Conservation (phyloP, 2,797 vertebrate genomes). For the Sebastes wilsoni region DNA sequence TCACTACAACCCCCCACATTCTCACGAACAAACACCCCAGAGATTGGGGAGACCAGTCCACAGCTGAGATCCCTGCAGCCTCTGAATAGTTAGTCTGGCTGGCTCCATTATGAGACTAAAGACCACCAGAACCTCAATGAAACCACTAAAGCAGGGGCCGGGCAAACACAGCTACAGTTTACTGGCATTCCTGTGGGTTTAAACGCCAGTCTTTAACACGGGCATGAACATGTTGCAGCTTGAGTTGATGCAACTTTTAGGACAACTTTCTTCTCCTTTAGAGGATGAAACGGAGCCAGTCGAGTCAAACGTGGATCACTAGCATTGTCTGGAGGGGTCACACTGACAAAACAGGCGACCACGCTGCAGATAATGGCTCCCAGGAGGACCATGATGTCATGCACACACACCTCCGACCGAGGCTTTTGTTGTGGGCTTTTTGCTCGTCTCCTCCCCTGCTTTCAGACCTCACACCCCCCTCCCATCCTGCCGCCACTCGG, state of each 20-base stretch:
- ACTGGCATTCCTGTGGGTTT: slow-evolving; percentile 56
- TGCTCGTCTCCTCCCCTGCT: slow-evolving; percentile 28
- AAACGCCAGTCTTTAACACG: not conserved
- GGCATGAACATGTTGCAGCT: not conserved
- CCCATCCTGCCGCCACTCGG: slow-evolving; percentile 38
- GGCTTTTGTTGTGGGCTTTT: slow-evolving; percentile 47
- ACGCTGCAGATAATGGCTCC: slow-evolving; percentile 14
- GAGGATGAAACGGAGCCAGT: no score
- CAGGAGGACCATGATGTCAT: slow-evolving; percentile 44
- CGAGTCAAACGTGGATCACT: not conserved
- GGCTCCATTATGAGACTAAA: slow-evolving; percentile 39
- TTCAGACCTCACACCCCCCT: slow-evolving; percentile 26
- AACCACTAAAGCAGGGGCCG: slow-evolving; percentile 17
- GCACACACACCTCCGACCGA: slow-evolving; percentile 17
- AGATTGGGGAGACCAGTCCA: slow-evolving; percentile 19
- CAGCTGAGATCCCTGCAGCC: slow-evolving; percentile 44
- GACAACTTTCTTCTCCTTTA: not conserved
- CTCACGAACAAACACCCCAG: slow-evolving; percentile 52
- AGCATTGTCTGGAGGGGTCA: not conserved
- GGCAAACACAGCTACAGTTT: slow-evolving; percentile 33
- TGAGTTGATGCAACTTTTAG: not conserved
- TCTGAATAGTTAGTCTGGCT: slow-evolving; percentile 27
- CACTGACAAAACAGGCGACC: not conserved
- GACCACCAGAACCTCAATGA: slow-evolving; percentile 30
- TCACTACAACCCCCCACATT: slow-evolving; percentile 61